A percentile compares a stretch with the other conserved stretches of the same genome.
Conservation (phyloP, 2,888 invertebrate species). For the Silvanus unidentatus region DNA sequence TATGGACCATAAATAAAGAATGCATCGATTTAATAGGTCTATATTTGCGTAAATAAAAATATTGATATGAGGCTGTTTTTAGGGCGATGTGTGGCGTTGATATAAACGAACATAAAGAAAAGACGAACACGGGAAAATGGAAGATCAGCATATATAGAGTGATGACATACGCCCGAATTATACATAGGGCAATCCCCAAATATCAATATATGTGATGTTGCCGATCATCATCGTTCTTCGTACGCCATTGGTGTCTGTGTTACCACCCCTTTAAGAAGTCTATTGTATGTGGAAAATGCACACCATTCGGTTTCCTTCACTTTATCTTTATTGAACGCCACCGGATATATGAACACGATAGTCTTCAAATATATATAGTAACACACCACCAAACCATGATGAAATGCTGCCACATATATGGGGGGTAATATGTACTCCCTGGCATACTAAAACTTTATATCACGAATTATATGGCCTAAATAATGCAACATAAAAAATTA, state of each 20-base stretch:
- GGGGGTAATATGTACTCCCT: no score
- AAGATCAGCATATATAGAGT: background rate
- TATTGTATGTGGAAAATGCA: background rate
- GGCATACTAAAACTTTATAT: no score
- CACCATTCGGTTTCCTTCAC: background rate
- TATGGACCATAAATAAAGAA: no score
- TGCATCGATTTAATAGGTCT: no score
- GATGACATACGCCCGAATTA: background rate
- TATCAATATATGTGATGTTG: background rate
- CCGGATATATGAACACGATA: conserved; percentile 8
- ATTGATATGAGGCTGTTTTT: no score
- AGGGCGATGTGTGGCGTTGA: no score
- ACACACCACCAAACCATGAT: background rate
- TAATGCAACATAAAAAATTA: background rate
- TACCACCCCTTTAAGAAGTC: background rate
- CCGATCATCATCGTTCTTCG: no score
- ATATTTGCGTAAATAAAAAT: no score
- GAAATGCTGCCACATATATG: background rate
- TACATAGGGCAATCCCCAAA: background rate
- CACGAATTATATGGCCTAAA: no score
- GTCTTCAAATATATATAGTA: background rate
- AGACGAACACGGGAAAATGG: background rate
- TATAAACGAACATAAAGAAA: background rate
- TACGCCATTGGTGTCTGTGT: background rate
- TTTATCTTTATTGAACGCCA: conserved; percentile 8